Conservation (phyloP, 2,113 vertebrate genomes). For the Arenaria interpres region DNA sequence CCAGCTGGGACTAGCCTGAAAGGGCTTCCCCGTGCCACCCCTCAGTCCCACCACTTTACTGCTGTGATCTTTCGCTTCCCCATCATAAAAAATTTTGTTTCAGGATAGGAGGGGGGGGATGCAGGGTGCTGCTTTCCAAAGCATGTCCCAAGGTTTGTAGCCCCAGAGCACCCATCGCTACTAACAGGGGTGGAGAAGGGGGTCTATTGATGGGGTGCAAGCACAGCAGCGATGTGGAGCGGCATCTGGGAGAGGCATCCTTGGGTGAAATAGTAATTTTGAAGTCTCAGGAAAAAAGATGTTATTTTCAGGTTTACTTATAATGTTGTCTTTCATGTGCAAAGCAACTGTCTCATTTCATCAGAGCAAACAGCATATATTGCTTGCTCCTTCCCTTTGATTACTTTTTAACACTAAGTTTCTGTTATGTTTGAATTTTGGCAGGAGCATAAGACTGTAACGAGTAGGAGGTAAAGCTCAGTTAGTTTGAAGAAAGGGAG, state of each 20-base stretch:
- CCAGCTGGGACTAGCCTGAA: neutral
- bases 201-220: rapidly evolving
- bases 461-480: neutral
- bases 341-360: neutral
- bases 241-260: neutral
- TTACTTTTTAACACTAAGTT: neutral
- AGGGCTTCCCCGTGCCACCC: neutral
- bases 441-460: neutral
- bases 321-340: neutral
- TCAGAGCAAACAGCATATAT: neutral
- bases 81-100: too few species aligned
- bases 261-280: neutral
- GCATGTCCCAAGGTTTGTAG: neutral
- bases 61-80: neutral
- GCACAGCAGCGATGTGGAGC: neutral
- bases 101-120: neutral
- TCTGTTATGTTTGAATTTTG: neutral
- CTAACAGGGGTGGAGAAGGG: neutral
- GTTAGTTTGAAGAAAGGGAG: neutral
- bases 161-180: neutral
- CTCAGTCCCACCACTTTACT: neutral
- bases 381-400: neutral
- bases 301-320: neutral
- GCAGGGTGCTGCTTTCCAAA: neutral
- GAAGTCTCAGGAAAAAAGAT: neutral